Conservation (phyloP, 2,113 vertebrate species). For the Tympanuchus pallidicinctus region DNA sequence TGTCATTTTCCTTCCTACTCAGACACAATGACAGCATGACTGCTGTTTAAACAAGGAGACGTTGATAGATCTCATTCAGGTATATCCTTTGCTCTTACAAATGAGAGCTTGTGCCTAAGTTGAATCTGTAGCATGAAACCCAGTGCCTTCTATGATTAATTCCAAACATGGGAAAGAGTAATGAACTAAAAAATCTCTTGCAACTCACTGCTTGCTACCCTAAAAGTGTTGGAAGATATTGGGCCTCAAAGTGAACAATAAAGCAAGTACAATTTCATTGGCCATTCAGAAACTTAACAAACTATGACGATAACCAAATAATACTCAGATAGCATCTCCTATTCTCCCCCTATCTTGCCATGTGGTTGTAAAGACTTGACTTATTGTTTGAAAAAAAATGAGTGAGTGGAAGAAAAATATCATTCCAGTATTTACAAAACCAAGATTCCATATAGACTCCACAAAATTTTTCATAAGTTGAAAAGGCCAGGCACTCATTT, state of each 20-base stretch:
- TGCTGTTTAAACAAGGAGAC: not conserved
- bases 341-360: not conserved
- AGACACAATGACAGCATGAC: not conserved
- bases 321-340: not conserved
- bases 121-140: not conserved
- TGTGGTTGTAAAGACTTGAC: not conserved
- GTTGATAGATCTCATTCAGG: rapidly evolving
- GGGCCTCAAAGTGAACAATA: not conserved
- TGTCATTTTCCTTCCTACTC: not conserved
- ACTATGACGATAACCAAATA: not conserved
- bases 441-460: too few species aligned
- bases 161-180: not conserved
- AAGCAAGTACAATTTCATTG: not conserved
- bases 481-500: too few species aligned
- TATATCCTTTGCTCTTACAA: not conserved
- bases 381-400: not conserved
- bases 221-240: not conserved
- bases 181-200: not conserved
- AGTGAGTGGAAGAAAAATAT: not conserved
- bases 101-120: not conserved
- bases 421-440: not conserved
- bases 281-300: not conserved
- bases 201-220: not conserved
- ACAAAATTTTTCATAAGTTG: too few species aligned
- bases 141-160: not conserved